Evolutionary conservation across 2,113 vertebrate species (phyloP), one percentile per base, ranked within the genome.

Genomic region (Marmota monax): DNA sequence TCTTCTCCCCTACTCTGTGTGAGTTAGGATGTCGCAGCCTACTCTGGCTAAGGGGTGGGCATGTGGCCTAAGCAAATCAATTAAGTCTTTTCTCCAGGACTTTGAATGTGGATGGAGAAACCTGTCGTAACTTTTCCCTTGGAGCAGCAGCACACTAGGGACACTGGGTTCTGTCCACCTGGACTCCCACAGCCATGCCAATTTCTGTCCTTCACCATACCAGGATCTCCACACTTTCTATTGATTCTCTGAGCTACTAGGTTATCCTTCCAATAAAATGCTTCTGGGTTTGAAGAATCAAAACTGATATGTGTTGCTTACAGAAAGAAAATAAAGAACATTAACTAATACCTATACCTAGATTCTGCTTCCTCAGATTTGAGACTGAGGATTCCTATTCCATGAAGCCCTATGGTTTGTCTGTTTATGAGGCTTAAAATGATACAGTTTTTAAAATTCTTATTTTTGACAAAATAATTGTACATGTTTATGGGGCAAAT

Each of bases 341-440:
- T 13, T 70, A 89, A 83, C 37, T 32, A n/a, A 45, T 58, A 77
- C 7, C 34, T 87, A 91, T 4, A 20, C 23, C 8, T 0, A 61
- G 42, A 22, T 89, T 63, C 61, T 67, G 32, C 45, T 39, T 86
- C 53, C 61, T 95, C 42, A 22, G 65, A 88, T n/a, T 88, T 78
- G 37, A 9, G 32, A 67, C 27, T 48, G 61, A 88, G 20, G 25
- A 80, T 45, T 80, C 78, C 72, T 45, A 29, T 32, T 23, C 73
- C 78, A 88, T 8, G 67, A 88, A 74, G 37, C 27, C 53, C 25
- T 70, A 3, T 48, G 25, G 65, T 86, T 93, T 74, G 45, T 45
- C 45, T 45, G 45, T 85, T 67, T 88, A 65, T 48, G 27, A 72
- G 63, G 73, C 84, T 94, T 76, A 92, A 92, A 94, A 65, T 42